Conservation (phyloP, 2,113 vertebrate genomes). For the Amia ocellicauda region DNA sequence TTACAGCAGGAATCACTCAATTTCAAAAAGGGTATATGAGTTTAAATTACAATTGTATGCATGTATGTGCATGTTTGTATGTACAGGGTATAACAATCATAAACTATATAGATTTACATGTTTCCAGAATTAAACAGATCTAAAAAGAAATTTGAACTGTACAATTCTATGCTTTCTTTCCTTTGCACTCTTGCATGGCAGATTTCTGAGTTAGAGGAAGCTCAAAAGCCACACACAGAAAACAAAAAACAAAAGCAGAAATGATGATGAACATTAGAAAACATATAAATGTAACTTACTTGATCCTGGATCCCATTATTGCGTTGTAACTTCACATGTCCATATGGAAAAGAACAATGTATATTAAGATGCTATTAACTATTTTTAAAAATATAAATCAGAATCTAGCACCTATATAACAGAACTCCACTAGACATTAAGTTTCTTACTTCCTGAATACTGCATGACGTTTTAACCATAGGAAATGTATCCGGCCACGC, state of each 20-base stretch:
- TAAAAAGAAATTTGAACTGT: too few species aligned
- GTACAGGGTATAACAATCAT: too few species aligned
- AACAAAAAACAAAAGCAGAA: neutral
- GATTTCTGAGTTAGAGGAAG: neutral
- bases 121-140: too few species aligned
- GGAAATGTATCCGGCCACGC: neutral
- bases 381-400: neutral
- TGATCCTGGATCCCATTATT: slow-evolving; percentile 5
- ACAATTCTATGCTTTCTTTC: too few species aligned
- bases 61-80: too few species aligned
- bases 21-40: too few species aligned
- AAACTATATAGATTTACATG: too few species aligned
- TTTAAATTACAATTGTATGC: too few species aligned
- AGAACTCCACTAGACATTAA: neutral
- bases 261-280: neutral
- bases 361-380: too few species aligned
- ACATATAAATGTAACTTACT: neutral
- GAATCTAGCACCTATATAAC: neutral
- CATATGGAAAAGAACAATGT: neutral
- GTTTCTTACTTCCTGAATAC: neutral
- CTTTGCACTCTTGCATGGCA: too few species aligned
- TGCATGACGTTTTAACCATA: neutral
- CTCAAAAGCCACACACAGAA: neutral
- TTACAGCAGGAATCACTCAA: too few species aligned
- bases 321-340: neutral